phyloP scores from a whole-genome alignment of 2,888 invertebrate species.

The Himalopsyche tibetana region DNA sequence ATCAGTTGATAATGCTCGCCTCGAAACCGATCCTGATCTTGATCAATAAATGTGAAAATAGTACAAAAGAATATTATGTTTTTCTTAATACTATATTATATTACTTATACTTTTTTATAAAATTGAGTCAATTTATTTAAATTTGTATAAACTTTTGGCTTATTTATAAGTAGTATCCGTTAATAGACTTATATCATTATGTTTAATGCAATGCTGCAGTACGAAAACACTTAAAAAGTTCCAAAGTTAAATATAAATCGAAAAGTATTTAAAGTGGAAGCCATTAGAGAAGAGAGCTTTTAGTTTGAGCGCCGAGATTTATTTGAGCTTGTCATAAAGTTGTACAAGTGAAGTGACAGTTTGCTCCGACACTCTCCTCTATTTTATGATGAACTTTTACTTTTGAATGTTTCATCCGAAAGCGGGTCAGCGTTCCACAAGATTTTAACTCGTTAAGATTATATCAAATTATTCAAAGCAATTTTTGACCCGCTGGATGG shows the following conservation, averaged over 20 bases:
- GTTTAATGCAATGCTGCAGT: constrained; percentile 36
- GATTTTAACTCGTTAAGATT: constrained; percentile 40
- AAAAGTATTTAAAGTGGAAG: constrained; percentile 43
- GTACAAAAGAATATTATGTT: too few species aligned
- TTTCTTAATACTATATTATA: too few species aligned
- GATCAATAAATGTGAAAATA: too few species aligned
- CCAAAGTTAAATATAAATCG: constrained; percentile 29
- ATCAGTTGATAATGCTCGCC: too few species aligned
- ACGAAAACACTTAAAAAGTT: constrained; percentile 42
- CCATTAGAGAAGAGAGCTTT: constrained; percentile 46
- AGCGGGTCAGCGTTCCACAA: constrained; percentile 32
- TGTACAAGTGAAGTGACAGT: constrained; percentile 48
- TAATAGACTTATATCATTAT: neutral
- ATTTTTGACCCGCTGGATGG: constrained; percentile 29
- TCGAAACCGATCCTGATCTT: too few species aligned
- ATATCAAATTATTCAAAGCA: constrained; percentile 46
- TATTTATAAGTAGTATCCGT: constrained; percentile 6
- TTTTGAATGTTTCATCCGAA: constrained; percentile 40
- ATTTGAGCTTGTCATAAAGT: constrained; percentile 49
- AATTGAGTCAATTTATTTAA: too few species aligned
- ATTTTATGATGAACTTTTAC: constrained; percentile 48
- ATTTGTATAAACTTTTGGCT: neutral
- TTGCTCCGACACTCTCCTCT: constrained; percentile 33
- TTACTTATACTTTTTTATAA: too few species aligned
- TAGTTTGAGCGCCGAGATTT: constrained; percentile 33